phyloP scores from a whole-genome alignment of 2,888 invertebrate species.

The Drosophila barbarae region DNA sequence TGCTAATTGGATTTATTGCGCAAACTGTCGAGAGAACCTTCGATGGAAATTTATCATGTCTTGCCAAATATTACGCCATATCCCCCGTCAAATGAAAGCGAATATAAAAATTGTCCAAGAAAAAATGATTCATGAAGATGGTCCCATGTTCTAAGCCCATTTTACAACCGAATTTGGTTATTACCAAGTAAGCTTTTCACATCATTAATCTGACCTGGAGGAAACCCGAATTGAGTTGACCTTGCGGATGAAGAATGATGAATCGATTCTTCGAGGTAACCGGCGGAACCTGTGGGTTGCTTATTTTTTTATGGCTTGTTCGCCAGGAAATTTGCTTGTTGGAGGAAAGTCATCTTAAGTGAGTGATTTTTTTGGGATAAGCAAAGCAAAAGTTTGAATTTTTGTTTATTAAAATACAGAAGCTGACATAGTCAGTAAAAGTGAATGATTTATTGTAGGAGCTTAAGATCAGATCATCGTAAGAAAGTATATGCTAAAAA shows the following conservation, averaged over 20 bases:
- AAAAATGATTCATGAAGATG: conserved; percentile 51
- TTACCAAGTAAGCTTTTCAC: conserved; percentile 25
- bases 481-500: background rate
- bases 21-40: conserved; percentile 62
- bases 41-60: conserved; percentile 64
- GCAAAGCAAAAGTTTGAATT: background rate
- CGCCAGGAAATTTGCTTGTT: conserved; percentile 11
- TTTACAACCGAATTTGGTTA: conserved; percentile 28
- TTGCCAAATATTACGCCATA: conserved; percentile 37
- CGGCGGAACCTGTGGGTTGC: conserved; percentile 16
- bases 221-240: conserved; percentile 35
- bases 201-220: conserved; percentile 31
- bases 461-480: too few species aligned
- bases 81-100: conserved; percentile 37
- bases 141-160: conserved; percentile 10
- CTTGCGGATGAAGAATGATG: conserved; percentile 36
- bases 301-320: conserved; percentile 1
- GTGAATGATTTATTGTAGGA: conserved; percentile 2
- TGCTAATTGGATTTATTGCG: conserved; percentile 67
- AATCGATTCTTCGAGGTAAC: conserved; percentile 17
- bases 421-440: background rate
- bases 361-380: too few species aligned
- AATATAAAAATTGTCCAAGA: conserved; percentile 21
- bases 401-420: conserved; percentile 1
- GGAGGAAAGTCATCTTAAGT: conserved; percentile 6